These are phyloP conservation scores for Drosophila murphyi DNA, from an alignment of 1,140 invertebrate species.

Conservation along the genomic window DNA sequence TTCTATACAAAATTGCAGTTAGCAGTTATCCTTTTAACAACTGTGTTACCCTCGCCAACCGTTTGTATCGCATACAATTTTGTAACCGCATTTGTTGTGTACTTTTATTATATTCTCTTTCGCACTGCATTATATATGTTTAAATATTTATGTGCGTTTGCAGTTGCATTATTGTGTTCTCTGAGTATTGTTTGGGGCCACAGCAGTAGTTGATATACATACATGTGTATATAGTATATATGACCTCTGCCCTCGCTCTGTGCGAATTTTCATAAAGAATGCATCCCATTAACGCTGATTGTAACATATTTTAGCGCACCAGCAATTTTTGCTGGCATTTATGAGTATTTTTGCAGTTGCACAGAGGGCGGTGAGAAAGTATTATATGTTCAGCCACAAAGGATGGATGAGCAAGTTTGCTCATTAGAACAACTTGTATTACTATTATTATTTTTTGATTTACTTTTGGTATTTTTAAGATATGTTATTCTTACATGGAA, in stretches of 20 bases:
- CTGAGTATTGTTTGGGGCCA: slow-evolving; percentile 52
- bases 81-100: slow-evolving; percentile 44
- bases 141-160: slow-evolving; percentile 11
- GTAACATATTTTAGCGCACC: slow-evolving; percentile 73
- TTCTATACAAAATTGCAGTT: slow-evolving; percentile 27
- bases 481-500: too few species aligned
- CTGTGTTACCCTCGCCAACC: slow-evolving; percentile 15
- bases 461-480: too few species aligned
- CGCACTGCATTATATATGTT: slow-evolving; percentile 20
- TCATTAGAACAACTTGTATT: slow-evolving; percentile 16
- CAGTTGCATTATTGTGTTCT: slow-evolving; percentile 66
- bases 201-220: slow-evolving; percentile 22
- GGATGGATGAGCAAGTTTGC: neutral
- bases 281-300: slow-evolving; percentile 77
- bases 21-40: slow-evolving; percentile 53
- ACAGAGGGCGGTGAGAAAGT: neutral
- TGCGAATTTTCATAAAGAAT: slow-evolving; percentile 77
- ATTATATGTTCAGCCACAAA: neutral
- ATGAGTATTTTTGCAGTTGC: slow-evolving; percentile 37
- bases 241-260: slow-evolving; percentile 27
- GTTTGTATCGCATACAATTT: slow-evolving; percentile 68
- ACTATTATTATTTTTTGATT: neutral
- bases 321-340: slow-evolving; percentile 46
- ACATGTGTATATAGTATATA: neutral
- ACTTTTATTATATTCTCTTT: slow-evolving; percentile 61